phyloP scores from a whole-genome alignment of 2,888 invertebrate species.

The Chymomyza caudatula region DNA sequence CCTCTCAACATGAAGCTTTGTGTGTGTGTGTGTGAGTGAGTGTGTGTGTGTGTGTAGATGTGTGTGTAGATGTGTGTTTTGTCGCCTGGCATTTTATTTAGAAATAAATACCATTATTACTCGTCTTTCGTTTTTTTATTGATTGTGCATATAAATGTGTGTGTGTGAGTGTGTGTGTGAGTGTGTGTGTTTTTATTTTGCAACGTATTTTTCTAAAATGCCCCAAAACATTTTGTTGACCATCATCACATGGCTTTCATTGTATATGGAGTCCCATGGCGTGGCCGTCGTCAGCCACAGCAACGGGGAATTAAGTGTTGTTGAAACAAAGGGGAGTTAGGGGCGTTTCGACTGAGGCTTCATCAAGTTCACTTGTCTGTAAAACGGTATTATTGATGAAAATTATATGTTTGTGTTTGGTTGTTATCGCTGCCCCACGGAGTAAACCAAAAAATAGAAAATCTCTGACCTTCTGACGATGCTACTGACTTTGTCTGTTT shows the following conservation, averaged over 20 bases:
- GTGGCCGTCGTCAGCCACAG: conserved; percentile 28
- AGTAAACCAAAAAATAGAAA: conserved; percentile 27
- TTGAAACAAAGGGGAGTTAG: background rate
- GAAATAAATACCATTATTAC: conserved; percentile 64
- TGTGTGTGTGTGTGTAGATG: conserved; percentile 14
- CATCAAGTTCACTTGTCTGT: conserved; percentile 62
- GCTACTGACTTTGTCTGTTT: background rate
- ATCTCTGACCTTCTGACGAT: conserved; percentile 45
- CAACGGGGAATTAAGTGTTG: background rate
- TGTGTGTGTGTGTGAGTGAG: conserved; percentile 8
- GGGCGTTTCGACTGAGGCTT: conserved; percentile 41
- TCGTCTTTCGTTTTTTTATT: conserved; percentile 17
- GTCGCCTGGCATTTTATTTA: conserved; percentile 50
- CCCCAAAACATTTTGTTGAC: conserved; percentile 48
- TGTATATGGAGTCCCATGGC: conserved; percentile 32
- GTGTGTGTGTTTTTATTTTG: background rate
- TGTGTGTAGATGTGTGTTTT: conserved; percentile 12
- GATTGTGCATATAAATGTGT: background rate
- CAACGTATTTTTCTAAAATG: conserved; percentile 55
- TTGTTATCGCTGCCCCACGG: conserved; percentile 40
- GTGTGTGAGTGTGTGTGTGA: background rate
- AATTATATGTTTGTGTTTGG: conserved; percentile 60
- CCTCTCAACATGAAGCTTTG: conserved; percentile 33
- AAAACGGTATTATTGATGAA: conserved; percentile 56
- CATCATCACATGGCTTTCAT: conserved; percentile 40